A percentile compares a stretch with the other conserved stretches of the same genome.
These are phyloP conservation scores for Drosophila niveifrons DNA, from an alignment of 2,888 invertebrate genomes.

Conservation along the genomic window DNA sequence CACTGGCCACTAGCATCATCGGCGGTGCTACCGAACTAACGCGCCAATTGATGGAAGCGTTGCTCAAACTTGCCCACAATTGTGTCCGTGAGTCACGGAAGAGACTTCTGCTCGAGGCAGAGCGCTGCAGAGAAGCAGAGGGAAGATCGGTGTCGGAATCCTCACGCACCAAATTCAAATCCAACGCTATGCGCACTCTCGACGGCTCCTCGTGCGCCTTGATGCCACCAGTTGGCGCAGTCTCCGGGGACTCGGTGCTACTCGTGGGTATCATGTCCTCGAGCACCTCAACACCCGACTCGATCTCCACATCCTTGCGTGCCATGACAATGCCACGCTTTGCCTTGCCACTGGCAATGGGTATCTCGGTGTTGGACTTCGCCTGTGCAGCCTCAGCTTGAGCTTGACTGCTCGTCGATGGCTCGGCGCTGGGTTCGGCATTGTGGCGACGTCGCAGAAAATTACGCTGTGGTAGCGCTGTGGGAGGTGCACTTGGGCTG, in stretches of 20 bases:
- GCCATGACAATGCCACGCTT: conserved; percentile 74
- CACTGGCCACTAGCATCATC: conserved; percentile 39
- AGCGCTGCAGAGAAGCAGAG: background rate
- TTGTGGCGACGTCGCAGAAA: conserved; percentile 77
- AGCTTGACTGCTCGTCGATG: conserved; percentile 40
- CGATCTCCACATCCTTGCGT: conserved; percentile 83
- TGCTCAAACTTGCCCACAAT: conserved; percentile 15
- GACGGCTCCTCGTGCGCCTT: background rate
- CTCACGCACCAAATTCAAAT: conserved; percentile 41
- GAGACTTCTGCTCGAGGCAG: background rate
- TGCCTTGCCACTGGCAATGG: conserved; percentile 43
- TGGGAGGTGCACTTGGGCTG: conserved; percentile 19
- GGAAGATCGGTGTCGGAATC: conserved; percentile 1
- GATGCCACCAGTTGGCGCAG: background rate
- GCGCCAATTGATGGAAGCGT: conserved; percentile 25
- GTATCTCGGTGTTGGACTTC: conserved; percentile 37
- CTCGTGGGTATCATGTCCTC: conserved; percentile 82
- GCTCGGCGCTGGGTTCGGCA: conserved; percentile 53
- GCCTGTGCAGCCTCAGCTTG: background rate
- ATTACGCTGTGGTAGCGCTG: conserved; percentile 60
- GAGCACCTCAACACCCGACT: conserved; percentile 85
- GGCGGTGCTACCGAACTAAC: conserved; percentile 32
- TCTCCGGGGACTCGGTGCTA: background rate
- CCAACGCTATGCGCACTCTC: conserved; percentile 34
- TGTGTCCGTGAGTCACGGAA: background rate